phyloP scores from a whole-genome alignment of 1,140 invertebrate species.

The Zeugodacus cucurbitae region DNA sequence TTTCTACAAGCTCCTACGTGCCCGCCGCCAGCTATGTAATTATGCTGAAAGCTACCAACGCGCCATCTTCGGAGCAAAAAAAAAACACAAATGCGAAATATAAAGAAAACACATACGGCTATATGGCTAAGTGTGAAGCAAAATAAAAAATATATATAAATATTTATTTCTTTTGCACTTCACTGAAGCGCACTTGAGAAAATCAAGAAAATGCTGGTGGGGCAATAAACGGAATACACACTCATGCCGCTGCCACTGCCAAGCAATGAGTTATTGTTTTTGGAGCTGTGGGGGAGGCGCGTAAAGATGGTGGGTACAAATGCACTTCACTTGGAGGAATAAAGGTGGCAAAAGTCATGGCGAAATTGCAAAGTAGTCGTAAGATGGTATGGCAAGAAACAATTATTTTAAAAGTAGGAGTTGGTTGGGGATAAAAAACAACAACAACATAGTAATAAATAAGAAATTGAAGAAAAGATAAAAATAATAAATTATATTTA shows the following conservation, averaged over 20 bases:
- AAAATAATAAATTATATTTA: too few relatives aligned
- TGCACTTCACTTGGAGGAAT: not conserved
- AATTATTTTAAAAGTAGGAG: not conserved
- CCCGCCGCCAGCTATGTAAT: slow-evolving; percentile 30
- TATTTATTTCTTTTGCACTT: slow-evolving; percentile 40
- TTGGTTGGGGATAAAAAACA: not conserved
- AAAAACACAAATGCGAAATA: not conserved
- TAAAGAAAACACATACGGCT: not conserved
- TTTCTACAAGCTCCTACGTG: slow-evolving; percentile 35
- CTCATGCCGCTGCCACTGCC: not conserved
- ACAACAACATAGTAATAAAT: too few relatives aligned
- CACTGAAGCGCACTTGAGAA: slow-evolving; percentile 43
- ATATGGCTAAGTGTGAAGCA: not conserved
- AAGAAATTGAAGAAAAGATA: too few relatives aligned
- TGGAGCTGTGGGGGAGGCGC: not conserved
- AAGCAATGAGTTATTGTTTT: not conserved
- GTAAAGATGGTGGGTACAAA: not conserved
- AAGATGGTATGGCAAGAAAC: not conserved
- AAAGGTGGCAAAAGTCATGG: slow-evolving; percentile 14
- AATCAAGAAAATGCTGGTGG: slow-evolving; percentile 35
- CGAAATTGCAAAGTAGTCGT: not conserved
- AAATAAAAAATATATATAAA: not conserved
- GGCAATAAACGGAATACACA: not conserved
- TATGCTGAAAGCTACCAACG: slow-evolving; percentile 31
- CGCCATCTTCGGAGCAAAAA: slow-evolving; percentile 21